Evolutionary conservation across 2,113 vertebrate genomes (phyloP).

Genomic region (Cavia aperea): DNA sequence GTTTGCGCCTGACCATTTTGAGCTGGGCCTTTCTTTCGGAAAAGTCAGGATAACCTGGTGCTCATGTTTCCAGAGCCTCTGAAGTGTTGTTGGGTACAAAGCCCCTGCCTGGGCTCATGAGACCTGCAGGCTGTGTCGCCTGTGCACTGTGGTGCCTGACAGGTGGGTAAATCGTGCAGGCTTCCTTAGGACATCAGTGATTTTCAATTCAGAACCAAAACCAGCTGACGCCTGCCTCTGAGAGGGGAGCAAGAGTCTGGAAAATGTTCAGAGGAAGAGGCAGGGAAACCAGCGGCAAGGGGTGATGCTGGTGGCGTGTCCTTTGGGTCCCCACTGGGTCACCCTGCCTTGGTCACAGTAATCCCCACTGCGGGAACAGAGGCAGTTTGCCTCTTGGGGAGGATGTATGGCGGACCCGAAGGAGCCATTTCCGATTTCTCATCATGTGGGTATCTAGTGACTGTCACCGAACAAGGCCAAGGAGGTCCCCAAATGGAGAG

Average conservation of each 20-base stretch:
- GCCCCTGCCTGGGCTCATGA: slow-evolving; percentile 33
- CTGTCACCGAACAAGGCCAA: not conserved
- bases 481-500: not conserved
- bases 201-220: slow-evolving; percentile 25
- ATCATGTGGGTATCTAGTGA: not conserved
- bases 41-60: not conserved
- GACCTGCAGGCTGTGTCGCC: slow-evolving; percentile 13
- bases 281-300: slow-evolving; percentile 29
- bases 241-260: slow-evolving; percentile 48
- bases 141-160: not conserved
- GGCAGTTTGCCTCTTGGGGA: slow-evolving; percentile 46
- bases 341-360: slow-evolving; percentile 33
- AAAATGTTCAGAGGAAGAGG: slow-evolving; percentile 37
- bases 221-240: slow-evolving; percentile 19
- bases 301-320: slow-evolving; percentile 9
- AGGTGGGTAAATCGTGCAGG: slow-evolving; percentile 46
- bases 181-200: slow-evolving; percentile 55
- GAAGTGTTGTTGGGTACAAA: slow-evolving; percentile 18
- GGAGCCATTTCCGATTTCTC: slow-evolving; percentile 35
- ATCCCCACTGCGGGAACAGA: slow-evolving; percentile 14
- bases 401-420: not conserved
- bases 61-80: not conserved
- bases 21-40: slow-evolving; percentile 30
- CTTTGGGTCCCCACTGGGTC: not conserved
- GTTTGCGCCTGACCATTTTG: not conserved